Conservation (phyloP, 2,797 vertebrate genomes). For the Thripadectes ignobilis region DNA sequence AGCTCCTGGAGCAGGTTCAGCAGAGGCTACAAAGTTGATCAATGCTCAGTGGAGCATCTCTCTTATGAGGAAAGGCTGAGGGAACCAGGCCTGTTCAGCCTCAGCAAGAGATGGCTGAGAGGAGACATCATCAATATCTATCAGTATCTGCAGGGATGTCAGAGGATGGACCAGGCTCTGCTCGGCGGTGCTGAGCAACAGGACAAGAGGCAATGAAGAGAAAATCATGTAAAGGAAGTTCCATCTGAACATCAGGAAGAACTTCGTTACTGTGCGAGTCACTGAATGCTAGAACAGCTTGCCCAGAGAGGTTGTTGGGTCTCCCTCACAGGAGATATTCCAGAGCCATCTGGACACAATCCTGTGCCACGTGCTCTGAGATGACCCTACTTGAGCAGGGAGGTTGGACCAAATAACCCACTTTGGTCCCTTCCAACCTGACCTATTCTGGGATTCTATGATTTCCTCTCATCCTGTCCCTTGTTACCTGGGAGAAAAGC, state of each 20-base stretch:
- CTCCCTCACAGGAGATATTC: background rate
- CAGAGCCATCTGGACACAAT: background rate
- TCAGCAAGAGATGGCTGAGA: background rate
- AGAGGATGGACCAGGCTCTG: background rate
- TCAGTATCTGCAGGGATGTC: background rate
- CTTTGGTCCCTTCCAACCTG: background rate
- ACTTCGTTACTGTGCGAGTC: background rate
- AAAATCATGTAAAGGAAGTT: background rate
- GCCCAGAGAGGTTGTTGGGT: background rate
- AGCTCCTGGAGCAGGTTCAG: background rate
- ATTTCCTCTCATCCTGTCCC: background rate
- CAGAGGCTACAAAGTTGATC: background rate
- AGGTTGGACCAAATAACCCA: background rate
- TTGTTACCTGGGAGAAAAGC: background rate
- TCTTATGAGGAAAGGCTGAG: background rate
- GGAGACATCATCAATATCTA: background rate
- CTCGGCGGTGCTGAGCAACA: rapidly evolving
- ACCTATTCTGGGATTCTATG: background rate
- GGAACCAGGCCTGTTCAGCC: background rate
- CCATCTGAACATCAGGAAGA: background rate
- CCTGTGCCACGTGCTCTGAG: background rate
- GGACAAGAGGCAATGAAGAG: rapidly evolving
- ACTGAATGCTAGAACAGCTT: rapidly evolving
- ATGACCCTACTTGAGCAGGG: background rate
- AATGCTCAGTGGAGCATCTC: background rate